Percentiles rank a stretch among this genome's conserved stretches.
phyloP scores from a whole-genome alignment of 1,140 invertebrate genomes.

The Lordiphosa mommai region DNA sequence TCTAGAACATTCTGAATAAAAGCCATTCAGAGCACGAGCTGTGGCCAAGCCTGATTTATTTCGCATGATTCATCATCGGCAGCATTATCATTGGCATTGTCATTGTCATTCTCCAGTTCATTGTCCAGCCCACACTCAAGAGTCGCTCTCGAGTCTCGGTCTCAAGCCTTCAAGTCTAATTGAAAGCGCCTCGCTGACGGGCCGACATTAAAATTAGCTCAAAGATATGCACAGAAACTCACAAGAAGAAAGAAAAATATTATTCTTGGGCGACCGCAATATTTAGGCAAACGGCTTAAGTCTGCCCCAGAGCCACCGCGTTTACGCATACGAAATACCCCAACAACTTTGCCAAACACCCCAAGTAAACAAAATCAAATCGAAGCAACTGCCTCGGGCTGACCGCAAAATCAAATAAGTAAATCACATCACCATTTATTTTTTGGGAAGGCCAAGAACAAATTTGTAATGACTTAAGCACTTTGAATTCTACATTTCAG shows the following conservation, averaged over 20 bases:
- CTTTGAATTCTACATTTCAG: too few relatives aligned
- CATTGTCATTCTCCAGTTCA: conserved; percentile 46
- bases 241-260: conserved; percentile 45
- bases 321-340: conserved; percentile 33
- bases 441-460: neutral
- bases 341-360: conserved; percentile 35
- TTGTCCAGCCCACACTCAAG: conserved; percentile 47
- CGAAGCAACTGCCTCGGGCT: conserved; percentile 2
- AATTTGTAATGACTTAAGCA: neutral
- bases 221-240: conserved; percentile 27
- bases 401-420: neutral
- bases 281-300: conserved; percentile 41
- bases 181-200: conserved; percentile 17
- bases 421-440: neutral
- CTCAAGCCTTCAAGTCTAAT: conserved; percentile 38
- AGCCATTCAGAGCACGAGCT: conserved; percentile 34
- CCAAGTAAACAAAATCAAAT: conserved; percentile 28
- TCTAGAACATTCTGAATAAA: conserved; percentile 1
- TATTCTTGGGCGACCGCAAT: conserved; percentile 45
- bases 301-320: conserved; percentile 46
- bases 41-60: conserved; percentile 34
- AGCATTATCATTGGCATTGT: conserved; percentile 43
- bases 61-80: conserved; percentile 33
- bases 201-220: conserved; percentile 43
- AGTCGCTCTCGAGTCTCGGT: conserved; percentile 25